phyloP scores from a whole-genome alignment of 2,113 vertebrate genomes.

The Neotoma lepida region DNA sequence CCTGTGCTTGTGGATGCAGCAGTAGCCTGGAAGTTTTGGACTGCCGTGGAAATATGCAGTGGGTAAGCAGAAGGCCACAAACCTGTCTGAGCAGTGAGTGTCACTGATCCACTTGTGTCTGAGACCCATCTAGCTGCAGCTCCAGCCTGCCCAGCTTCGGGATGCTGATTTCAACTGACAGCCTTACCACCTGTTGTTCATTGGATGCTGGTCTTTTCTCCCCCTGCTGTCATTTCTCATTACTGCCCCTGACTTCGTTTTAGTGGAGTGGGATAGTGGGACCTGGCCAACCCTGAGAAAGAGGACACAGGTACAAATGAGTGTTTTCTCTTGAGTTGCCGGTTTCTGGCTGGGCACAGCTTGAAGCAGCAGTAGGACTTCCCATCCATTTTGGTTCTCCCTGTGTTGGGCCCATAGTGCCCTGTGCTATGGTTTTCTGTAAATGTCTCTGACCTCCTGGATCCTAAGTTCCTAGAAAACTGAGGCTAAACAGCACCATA shows the following conservation, averaged over 20 bases:
- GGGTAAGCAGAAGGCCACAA: conserved; percentile 58
- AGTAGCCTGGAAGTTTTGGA: conserved; percentile 33
- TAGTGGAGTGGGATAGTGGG: conserved; percentile 3
- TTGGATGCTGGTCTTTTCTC: conserved; percentile 11
- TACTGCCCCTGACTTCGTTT: conserved; percentile 46
- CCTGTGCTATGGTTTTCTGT: neutral
- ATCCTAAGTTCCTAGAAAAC: neutral
- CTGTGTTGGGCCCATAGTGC: neutral
- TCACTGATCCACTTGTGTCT: neutral
- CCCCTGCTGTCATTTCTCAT: conserved; percentile 64
- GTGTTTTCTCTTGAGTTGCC: neutral
- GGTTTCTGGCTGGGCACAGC: neutral
- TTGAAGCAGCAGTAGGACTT: neutral
- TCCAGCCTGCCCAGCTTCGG: neutral
- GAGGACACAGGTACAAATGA: neutral
- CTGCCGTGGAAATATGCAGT: conserved; percentile 51
- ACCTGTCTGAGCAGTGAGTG: conserved; percentile 11
- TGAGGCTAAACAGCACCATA: neutral
- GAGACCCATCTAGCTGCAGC: conserved; percentile 12
- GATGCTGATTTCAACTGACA: conserved; percentile 65
- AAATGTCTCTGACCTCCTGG: neutral
- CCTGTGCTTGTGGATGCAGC: conserved; percentile 29
- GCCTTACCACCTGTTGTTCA: conserved; percentile 40
- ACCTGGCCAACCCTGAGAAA: neutral
- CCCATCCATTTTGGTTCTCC: fast-evolving